These are phyloP conservation scores for Ectobius pallidus DNA, from an alignment of 2,888 invertebrate species.

Conservation along the genomic window DNA sequence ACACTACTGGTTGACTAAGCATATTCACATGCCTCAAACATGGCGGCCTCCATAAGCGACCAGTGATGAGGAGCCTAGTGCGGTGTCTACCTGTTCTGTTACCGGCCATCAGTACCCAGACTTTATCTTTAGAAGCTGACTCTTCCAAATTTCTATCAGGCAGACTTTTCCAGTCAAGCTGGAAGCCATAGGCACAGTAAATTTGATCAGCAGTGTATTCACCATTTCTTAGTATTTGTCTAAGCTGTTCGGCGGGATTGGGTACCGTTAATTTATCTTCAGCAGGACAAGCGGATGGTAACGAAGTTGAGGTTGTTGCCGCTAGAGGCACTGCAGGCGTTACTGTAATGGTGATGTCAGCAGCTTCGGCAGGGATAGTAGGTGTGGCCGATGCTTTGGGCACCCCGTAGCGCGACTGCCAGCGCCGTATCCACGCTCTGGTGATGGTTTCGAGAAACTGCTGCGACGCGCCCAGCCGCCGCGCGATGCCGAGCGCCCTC, in stretches of 20 bases:
- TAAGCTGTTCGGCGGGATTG: slow-evolving; percentile 1
- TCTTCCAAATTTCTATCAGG: slow-evolving; percentile 34
- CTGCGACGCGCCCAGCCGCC: slow-evolving; percentile 34
- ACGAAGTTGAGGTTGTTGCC: neutral
- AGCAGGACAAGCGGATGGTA: neutral
- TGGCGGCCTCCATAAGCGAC: slow-evolving; percentile 56
- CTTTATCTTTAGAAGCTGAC: slow-evolving; percentile 43
- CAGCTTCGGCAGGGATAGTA: neutral
- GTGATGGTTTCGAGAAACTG: slow-evolving; percentile 35
- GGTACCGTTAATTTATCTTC: neutral
- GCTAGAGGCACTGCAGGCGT: neutral
- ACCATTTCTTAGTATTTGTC: neutral
- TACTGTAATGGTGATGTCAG: slow-evolving; percentile 16
- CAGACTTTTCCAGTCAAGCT: slow-evolving; percentile 56
- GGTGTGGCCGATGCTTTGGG: slow-evolving; percentile 22
- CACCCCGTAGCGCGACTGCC: slow-evolving; percentile 43
- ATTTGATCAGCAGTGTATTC: slow-evolving; percentile 51
- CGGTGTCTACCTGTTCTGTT: slow-evolving; percentile 57
- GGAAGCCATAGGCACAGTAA: slow-evolving; percentile 55
- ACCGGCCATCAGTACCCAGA: slow-evolving; percentile 56
- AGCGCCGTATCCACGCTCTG: slow-evolving; percentile 41
- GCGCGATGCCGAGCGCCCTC: slow-evolving; percentile 39
- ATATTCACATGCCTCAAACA: slow-evolving; percentile 57
- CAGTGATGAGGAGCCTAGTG: slow-evolving; percentile 57
- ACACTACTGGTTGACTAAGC: slow-evolving; percentile 58